Evolutionary conservation across 2,888 invertebrate genomes (phyloP).

Genomic region (Hirtodrosophila trivittata): DNA sequence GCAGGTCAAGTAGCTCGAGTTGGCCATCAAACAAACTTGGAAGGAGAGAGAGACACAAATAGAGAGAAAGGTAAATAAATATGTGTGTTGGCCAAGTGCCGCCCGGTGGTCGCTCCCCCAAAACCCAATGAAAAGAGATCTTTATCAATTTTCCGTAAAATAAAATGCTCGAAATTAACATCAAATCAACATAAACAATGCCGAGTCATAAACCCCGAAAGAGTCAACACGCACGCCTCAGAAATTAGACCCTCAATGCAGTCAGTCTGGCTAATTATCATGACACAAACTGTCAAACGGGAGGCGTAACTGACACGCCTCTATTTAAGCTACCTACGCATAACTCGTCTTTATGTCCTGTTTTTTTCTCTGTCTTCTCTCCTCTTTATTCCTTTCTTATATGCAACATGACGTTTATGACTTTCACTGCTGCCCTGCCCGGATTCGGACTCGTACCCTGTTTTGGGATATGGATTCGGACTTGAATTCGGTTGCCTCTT

Average conservation of each 20-base stretch:
- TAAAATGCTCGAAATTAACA: slow-evolving; percentile 69
- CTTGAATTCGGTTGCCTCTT: slow-evolving; percentile 4
- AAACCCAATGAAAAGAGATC: slow-evolving; percentile 41
- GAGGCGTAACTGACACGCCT: slow-evolving; percentile 58
- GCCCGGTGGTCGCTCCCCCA: slow-evolving; percentile 10
- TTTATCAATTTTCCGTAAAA: slow-evolving; percentile 78
- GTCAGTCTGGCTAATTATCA: slow-evolving; percentile 69
- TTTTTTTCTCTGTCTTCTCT: too few species aligned
- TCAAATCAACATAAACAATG: slow-evolving; percentile 77
- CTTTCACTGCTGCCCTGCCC: slow-evolving; percentile 59
- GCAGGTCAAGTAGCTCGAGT: slow-evolving; percentile 67
- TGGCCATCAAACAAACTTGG: slow-evolving; percentile 22
- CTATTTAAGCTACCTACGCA: slow-evolving; percentile 29
- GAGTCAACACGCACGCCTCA: slow-evolving; percentile 65
- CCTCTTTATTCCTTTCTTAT: slow-evolving; percentile 4
- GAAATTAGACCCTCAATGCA: slow-evolving; percentile 51
- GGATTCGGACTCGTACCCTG: slow-evolving; percentile 7
- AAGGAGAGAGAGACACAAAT: neutral
- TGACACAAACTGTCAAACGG: slow-evolving; percentile 75
- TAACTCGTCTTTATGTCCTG: slow-evolving; percentile 10
- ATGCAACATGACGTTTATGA: slow-evolving; percentile 55
- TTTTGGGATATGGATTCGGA: slow-evolving; percentile 1
- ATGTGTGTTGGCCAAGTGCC: slow-evolving; percentile 41
- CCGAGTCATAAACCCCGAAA: slow-evolving; percentile 63
- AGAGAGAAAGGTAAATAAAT: slow-evolving; percentile 60